phyloP scores from a whole-genome alignment of 2,797 vertebrate genomes.

The Hybognathus amarus region DNA sequence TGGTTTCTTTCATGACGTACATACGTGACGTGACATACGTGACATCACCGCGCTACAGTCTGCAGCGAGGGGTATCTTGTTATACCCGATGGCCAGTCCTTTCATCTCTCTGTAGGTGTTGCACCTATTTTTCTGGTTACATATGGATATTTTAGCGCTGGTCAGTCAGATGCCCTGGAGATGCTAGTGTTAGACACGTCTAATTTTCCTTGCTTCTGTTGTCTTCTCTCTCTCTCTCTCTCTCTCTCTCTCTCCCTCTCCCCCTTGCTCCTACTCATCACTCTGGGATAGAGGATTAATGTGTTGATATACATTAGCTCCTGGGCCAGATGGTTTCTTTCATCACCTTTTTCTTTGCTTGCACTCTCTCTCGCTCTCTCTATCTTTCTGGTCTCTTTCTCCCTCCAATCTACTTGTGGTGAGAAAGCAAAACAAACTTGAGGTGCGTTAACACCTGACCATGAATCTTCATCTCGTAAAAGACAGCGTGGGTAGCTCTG shows the following conservation, averaged over 20 bases:
- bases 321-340: conserved; percentile 67
- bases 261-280: conserved; percentile 46
- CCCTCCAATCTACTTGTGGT: conserved; percentile 32
- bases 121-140: neutral
- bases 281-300: conserved; percentile 69
- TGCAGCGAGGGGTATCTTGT: too few species aligned
- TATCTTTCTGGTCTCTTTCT: conserved; percentile 11
- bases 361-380: conserved; percentile 14
- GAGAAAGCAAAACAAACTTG: conserved; percentile 51
- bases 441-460: conserved; percentile 38
- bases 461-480: conserved; percentile 37
- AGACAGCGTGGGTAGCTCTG: conserved; percentile 16
- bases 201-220: conserved; percentile 55
- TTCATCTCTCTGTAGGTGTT: neutral
- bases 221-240: conserved; percentile 19
- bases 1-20: too few species aligned
- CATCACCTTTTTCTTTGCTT: conserved; percentile 63
- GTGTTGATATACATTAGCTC: conserved; percentile 67
- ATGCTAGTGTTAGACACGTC: conserved; percentile 21
- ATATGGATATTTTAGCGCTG: conserved; percentile 30
- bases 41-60: too few species aligned
- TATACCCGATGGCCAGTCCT: too few species aligned
- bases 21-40: too few species aligned
- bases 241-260: conserved; percentile 43
- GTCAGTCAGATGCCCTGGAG: conserved; percentile 41